Evolutionary conservation across 1,140 invertebrate genomes (phyloP).

Genomic region (Phymastichus coffea): DNA sequence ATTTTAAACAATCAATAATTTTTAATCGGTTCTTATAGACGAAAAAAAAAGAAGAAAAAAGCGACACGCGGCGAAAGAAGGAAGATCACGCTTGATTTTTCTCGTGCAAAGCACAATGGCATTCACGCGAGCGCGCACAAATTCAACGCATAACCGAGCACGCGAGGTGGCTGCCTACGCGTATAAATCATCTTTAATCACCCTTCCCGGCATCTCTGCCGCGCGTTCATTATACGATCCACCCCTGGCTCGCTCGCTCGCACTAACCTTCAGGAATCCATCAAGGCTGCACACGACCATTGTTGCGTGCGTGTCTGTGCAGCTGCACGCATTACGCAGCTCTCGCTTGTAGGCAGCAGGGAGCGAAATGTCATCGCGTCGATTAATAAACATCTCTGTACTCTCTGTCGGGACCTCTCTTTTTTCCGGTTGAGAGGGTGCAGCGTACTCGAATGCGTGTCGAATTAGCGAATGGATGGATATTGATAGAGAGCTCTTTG

Average conservation of each 20-base stretch:
- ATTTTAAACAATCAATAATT: no score
- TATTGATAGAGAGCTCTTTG: no score
- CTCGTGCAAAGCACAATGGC: no score
- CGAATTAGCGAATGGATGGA: conserved; percentile 31
- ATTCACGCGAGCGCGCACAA: no score
- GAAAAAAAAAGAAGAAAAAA: no score
- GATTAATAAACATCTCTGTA: conserved; percentile 23
- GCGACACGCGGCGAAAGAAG: no score
- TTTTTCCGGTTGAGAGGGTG: conserved; percentile 18
- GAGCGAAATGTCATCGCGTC: conserved; percentile 15
- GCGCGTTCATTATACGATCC: conserved; percentile 2
- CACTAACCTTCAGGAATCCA: not conserved
- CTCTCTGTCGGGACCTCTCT: not conserved
- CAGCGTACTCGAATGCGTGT: conserved; percentile 14
- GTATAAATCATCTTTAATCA: not conserved
- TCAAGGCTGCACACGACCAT: not conserved
- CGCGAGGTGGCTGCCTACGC: not conserved
- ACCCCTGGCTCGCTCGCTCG: not conserved
- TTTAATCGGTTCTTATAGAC: no score
- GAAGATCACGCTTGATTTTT: no score
- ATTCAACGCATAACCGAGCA: no score
- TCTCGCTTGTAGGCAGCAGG: no score
- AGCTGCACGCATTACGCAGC: no score
- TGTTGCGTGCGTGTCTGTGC: no score
- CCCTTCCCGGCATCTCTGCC: not conserved